phyloP scores from a whole-genome alignment of 2,113 vertebrate genomes.

The Semicossyphus pulcher region DNA sequence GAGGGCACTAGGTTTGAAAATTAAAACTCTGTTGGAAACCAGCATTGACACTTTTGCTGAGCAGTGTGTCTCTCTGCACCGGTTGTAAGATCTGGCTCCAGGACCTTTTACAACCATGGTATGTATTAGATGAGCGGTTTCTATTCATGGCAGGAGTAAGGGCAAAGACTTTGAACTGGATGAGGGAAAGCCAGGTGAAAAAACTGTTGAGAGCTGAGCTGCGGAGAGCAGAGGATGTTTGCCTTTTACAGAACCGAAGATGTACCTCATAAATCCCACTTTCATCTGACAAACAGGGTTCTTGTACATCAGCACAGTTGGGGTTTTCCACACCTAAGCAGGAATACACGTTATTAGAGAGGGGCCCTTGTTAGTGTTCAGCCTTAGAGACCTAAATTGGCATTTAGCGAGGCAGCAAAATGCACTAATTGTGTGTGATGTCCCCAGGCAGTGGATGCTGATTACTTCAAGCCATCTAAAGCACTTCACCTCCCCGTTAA shows the following conservation, averaged over 20 bases:
- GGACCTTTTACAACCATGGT: conserved; percentile 1
- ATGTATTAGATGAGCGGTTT: conserved; percentile 8
- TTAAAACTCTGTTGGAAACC: no score
- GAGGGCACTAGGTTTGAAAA: no score
- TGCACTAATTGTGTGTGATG: conserved; percentile 68
- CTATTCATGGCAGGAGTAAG: conserved; percentile 6
- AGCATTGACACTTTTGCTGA: neutral
- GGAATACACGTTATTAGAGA: conserved; percentile 49
- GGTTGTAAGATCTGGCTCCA: neutral
- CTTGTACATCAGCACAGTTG: conserved; percentile 53
- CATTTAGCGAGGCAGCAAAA: conserved; percentile 72
- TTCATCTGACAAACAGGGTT: conserved; percentile 15
- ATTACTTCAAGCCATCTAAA: conserved; percentile 56
- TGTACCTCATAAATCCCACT: conserved; percentile 19
- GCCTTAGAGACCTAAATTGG: conserved; percentile 66
- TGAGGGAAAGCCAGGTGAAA: neutral
- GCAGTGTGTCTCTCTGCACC: neutral
- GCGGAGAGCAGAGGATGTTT: conserved; percentile 7
- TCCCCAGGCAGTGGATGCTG: conserved; percentile 54
- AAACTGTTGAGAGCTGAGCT: neutral
- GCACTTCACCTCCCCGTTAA: conserved; percentile 33
- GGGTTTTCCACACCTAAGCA: conserved; percentile 59
- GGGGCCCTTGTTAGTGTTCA: conserved; percentile 63
- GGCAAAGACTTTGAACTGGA: conserved; percentile 7
- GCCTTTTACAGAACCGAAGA: conserved; percentile 22